phyloP scores from a whole-genome alignment of 23 tunicate genomes.

The Styela clava region DNA sequence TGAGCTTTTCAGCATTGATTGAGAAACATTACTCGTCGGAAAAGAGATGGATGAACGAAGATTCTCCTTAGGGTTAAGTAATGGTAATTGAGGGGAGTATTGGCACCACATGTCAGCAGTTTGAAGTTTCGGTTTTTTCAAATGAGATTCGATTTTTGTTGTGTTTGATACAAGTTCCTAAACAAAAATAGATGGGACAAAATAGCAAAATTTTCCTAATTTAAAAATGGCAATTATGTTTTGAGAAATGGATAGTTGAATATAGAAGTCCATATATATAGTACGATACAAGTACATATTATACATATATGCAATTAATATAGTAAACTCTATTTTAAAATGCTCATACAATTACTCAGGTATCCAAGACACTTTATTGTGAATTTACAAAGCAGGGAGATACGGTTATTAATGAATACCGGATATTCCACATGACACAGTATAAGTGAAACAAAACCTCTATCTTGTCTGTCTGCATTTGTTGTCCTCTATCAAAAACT shows the following conservation, averaged over 20 bases:
- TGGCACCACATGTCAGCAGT: slow-evolving; percentile 8
- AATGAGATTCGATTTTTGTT: not conserved
- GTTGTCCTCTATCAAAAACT: slow-evolving; percentile 6
- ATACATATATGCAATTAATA: no score
- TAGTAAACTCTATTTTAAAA: no score
- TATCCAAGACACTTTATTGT: no score
- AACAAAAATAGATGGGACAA: not conserved
- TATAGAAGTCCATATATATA: no score
- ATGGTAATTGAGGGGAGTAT: not conserved
- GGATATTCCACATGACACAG: no score
- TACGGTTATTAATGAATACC: no score
- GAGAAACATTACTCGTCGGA: not conserved
- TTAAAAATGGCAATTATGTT: no score
- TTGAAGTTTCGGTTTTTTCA: not conserved
- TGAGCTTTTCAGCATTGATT: not conserved
- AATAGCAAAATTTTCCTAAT: not conserved
- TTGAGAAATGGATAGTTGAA: no score
- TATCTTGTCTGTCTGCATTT: not conserved
- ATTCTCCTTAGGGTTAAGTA: not conserved
- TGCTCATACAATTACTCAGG: no score
- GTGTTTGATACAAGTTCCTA: not conserved
- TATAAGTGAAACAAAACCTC: no score
- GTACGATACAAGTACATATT: no score
- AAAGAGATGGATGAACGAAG: not conserved
- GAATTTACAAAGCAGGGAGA: no score